Conservation (phyloP, 2,797 vertebrate genomes). For the Arremon brunneinucha region DNA sequence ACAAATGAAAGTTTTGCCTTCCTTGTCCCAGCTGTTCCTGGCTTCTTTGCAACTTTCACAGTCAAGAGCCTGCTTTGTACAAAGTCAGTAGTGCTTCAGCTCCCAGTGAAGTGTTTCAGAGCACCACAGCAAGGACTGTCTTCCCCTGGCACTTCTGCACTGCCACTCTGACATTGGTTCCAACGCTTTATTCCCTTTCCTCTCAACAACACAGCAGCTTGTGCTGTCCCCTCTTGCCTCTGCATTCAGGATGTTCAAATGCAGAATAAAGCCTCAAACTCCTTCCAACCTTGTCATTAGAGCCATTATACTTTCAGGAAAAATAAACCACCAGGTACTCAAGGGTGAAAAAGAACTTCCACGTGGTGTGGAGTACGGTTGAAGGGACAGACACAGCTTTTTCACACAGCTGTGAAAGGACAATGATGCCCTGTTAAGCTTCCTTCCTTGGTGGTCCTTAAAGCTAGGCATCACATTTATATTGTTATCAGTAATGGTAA, state of each 20-base stretch:
- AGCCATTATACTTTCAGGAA: background rate
- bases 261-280: background rate
- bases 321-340: background rate
- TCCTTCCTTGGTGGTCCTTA: background rate
- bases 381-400: background rate
- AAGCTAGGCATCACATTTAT: background rate
- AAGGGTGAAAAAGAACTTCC: background rate
- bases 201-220: background rate
- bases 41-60: background rate
- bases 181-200: background rate
- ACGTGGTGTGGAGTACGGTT: fast-evolving
- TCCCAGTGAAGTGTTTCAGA: background rate
- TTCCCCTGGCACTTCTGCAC: background rate
- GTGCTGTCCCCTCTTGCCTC: background rate
- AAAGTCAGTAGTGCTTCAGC: background rate
- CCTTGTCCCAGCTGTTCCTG: background rate
- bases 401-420: background rate
- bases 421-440: background rate
- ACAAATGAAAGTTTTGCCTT: background rate
- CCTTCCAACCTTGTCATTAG: background rate
- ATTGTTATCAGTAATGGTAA: fast-evolving
- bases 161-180: fast-evolving
- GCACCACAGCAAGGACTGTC: background rate
- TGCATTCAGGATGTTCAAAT: background rate
- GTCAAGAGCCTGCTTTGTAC: background rate